These are phyloP conservation scores for Miltochrista miniata DNA, from an alignment of 2,888 invertebrate genomes.

Conservation along the genomic window DNA sequence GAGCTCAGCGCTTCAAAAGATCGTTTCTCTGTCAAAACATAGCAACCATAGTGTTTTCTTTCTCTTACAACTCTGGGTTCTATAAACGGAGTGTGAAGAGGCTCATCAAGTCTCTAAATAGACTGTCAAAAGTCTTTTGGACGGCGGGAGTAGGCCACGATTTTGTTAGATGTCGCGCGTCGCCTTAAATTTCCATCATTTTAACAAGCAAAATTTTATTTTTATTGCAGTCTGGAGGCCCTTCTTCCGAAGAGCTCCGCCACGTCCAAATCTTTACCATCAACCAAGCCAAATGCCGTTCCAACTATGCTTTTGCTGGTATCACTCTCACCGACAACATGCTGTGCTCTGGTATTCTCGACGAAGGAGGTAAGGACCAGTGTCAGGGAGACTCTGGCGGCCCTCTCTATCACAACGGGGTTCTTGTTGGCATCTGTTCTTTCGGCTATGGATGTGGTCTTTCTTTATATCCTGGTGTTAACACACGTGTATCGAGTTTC, in stretches of 20 bases:
- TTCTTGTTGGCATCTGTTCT: conserved; percentile 57
- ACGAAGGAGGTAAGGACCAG: conserved; percentile 51
- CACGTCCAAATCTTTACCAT: conserved; percentile 49
- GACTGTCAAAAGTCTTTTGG: too few relatives aligned
- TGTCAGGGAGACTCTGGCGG: conserved; percentile 61
- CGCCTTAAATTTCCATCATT: too few relatives aligned
- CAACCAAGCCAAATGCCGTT: conserved; percentile 42
- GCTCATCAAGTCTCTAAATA: too few relatives aligned
- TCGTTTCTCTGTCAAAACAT: too few relatives aligned
- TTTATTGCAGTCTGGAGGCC: conserved; percentile 30
- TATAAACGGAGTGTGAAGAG: too few relatives aligned
- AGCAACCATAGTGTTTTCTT: too few relatives aligned
- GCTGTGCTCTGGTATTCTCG: conserved; percentile 54
- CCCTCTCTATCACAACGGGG: conserved; percentile 52
- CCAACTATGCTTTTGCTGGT: conserved; percentile 35
- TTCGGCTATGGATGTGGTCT: conserved; percentile 50
- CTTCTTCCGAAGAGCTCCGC: conserved; percentile 44
- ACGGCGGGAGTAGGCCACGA: too few relatives aligned
- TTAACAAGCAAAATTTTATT: too few relatives aligned
- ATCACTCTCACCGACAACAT: conserved; percentile 48
- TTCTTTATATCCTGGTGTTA: conserved; percentile 53
- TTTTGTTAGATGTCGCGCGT: too few relatives aligned
- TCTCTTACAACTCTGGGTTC: too few relatives aligned
- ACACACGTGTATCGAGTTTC: conserved; percentile 16
- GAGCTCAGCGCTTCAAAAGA: too few relatives aligned